A percentile compares a stretch with the other conserved stretches of the same genome.
Conservation (phyloP, 2,888 invertebrate species). For the Ypsolopha scabrella region DNA sequence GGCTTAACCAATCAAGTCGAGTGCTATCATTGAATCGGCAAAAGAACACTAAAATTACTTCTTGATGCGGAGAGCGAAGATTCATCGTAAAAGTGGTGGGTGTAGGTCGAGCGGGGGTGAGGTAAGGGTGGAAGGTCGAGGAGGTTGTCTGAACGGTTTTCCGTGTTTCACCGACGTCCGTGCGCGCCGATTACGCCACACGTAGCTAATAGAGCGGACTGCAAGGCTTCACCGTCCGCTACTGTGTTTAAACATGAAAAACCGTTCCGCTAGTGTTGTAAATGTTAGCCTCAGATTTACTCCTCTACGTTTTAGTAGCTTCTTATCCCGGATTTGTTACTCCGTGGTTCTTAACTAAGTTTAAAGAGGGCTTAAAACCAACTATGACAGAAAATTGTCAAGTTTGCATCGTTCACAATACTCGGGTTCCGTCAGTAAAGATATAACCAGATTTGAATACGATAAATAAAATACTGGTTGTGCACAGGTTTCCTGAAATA, state of each 20-base stretch:
- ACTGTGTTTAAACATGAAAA: conserved; percentile 66
- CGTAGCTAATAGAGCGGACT: conserved; percentile 48
- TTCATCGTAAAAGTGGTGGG: conserved; percentile 70
- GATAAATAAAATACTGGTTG: too few species aligned
- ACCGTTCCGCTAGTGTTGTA: conserved; percentile 62
- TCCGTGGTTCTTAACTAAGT: conserved; percentile 1
- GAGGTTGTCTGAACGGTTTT: conserved; percentile 66
- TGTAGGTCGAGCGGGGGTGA: conserved; percentile 19
- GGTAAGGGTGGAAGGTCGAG: conserved; percentile 19
- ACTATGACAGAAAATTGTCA: too few species aligned
- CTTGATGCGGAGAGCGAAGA: conserved; percentile 71
- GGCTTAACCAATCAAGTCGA: conserved; percentile 68
- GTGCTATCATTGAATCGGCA: conserved; percentile 71
- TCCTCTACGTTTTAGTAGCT: conserved; percentile 10
- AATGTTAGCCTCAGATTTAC: conserved; percentile 47
- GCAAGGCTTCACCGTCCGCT: conserved; percentile 44
- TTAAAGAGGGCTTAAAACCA: neutral
- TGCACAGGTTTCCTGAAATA: too few species aligned
- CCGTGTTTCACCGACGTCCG: conserved; percentile 64
- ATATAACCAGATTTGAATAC: too few species aligned
- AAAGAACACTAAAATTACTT: conserved; percentile 71
- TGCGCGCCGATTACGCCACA: conserved; percentile 58
- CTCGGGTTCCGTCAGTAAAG: too few species aligned
- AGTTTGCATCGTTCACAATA: too few species aligned
- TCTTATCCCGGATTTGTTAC: conserved; percentile 2